Evolutionary conservation across 2,113 vertebrate genomes (phyloP).

Genomic region (Jaculus jaculus): DNA sequence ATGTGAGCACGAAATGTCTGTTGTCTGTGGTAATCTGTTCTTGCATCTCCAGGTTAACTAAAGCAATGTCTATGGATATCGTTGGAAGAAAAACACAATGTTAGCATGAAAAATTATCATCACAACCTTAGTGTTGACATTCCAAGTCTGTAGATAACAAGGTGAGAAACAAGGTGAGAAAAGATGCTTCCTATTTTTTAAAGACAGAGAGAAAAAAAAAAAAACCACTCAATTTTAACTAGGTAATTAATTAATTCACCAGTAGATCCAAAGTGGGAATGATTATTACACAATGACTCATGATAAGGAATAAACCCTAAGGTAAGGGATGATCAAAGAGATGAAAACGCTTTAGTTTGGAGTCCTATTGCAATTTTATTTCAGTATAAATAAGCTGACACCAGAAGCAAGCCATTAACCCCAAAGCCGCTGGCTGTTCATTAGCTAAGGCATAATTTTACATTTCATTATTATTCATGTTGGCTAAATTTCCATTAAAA

Average conservation of each 20-base stretch:
- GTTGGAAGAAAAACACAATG: neutral
- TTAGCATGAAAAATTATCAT: neutral
- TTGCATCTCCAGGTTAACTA: neutral
- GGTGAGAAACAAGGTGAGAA: slow-evolving; percentile 32
- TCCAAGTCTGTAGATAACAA: slow-evolving; percentile 14
- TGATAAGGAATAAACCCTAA: slow-evolving; percentile 50
- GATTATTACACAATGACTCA: slow-evolving; percentile 53
- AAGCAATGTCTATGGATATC: neutral
- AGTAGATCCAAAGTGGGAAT: slow-evolving; percentile 44
- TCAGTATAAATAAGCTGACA: slow-evolving; percentile 85
- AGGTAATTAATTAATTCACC: slow-evolving; percentile 66
- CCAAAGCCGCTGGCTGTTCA: slow-evolving; percentile 87
- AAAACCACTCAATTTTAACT: slow-evolving; percentile 28
- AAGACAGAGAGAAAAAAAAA: neutral
- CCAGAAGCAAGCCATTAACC: slow-evolving; percentile 85
- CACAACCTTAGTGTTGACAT: neutral
- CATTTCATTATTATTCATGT: slow-evolving; percentile 87
- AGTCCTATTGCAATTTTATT: slow-evolving; percentile 84
- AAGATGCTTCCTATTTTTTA: slow-evolving; percentile 22
- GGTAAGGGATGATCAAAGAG: slow-evolving; percentile 54
- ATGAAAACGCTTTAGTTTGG: slow-evolving; percentile 77
- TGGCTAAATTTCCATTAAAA: slow-evolving; percentile 87
- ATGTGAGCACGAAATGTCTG: neutral
- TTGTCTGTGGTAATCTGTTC: neutral
- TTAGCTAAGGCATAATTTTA: slow-evolving; percentile 87